phyloP scores from a whole-genome alignment of 2,888 invertebrate species.

The Mesochorus sp. region DNA sequence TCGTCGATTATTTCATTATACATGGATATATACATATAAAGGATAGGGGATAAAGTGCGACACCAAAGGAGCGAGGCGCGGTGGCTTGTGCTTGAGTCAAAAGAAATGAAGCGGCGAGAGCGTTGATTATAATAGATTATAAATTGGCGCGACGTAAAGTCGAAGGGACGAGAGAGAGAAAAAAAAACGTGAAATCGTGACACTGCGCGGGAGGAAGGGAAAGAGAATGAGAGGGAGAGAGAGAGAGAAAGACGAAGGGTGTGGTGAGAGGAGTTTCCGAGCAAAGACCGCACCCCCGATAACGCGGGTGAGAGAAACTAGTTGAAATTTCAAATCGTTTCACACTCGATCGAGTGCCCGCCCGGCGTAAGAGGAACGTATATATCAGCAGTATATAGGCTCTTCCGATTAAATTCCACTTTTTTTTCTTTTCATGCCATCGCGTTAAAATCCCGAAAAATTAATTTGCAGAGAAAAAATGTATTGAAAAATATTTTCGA shows the following conservation, averaged over 20 bases:
- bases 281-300: conserved; percentile 6
- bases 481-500: not conserved
- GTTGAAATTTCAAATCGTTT: conserved; percentile 64
- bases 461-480: not conserved
- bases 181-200: conserved; percentile 10
- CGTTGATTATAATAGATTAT: conserved; percentile 43
- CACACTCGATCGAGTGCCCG: conserved; percentile 59
- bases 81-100: not conserved
- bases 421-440: not conserved
- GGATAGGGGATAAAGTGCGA: not conserved
- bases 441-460: not conserved
- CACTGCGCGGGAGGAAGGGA: not conserved
- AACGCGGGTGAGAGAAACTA: conserved; percentile 32
- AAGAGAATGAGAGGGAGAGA: not conserved
- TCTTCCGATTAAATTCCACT: not conserved
- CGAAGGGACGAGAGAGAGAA: conserved; percentile 27
- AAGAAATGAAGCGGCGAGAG: conserved; percentile 45
- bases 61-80: conserved; percentile 2
- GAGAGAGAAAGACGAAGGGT: not conserved
- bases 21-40: not conserved
- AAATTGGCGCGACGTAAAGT: conserved; percentile 34
- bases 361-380: conserved; percentile 15
- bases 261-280: conserved; percentile 10
- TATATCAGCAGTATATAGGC: not conserved
- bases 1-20: conserved; percentile 43